Evolutionary conservation across 1,140 invertebrate genomes (phyloP).

Genomic region (Cotesia chilonis): DNA sequence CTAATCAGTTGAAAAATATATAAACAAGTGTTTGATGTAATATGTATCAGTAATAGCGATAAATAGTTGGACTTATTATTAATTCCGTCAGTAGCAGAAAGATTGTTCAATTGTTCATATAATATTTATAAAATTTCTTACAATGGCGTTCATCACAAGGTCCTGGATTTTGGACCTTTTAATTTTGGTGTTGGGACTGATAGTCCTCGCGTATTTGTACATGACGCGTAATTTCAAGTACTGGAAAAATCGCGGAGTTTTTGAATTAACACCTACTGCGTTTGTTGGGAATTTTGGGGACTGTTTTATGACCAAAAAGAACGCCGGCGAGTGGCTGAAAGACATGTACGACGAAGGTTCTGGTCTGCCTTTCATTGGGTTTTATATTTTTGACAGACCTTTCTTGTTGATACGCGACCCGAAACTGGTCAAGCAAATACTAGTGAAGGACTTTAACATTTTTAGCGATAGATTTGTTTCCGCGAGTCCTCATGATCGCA

Average conservation of each 20-base stretch:
- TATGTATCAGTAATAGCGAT: too few relatives aligned
- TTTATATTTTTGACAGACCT: slow-evolving; percentile 58
- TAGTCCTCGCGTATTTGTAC: slow-evolving; percentile 46
- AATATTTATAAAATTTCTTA: too few relatives aligned
- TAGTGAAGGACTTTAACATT: slow-evolving; percentile 65
- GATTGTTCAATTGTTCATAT: too few relatives aligned
- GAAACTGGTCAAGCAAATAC: slow-evolving; percentile 60
- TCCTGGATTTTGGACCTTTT: too few relatives aligned
- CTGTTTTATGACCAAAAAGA: slow-evolving; percentile 33
- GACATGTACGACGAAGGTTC: slow-evolving; percentile 41
- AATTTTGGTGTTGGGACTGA: too few relatives aligned
- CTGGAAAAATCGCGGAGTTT: slow-evolving; percentile 55
- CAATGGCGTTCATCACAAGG: too few relatives aligned
- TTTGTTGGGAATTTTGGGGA: slow-evolving; percentile 55
- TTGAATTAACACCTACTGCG: slow-evolving; percentile 46
- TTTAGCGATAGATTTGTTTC: slow-evolving; percentile 52
- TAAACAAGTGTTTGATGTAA: too few relatives aligned
- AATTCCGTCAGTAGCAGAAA: too few relatives aligned
- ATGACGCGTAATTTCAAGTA: slow-evolving; percentile 58
- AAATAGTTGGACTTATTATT: too few relatives aligned
- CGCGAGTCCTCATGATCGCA: slow-evolving; percentile 43
- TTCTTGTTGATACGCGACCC: slow-evolving; percentile 61
- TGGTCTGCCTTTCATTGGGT: slow-evolving; percentile 48
- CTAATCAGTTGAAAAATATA: too few relatives aligned
- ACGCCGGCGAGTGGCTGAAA: slow-evolving; percentile 30